Evolutionary conservation across 1,140 invertebrate genomes (phyloP), one percentile per base, ranked within the genome.

Genomic region (Laupala kohalensis): DNA sequence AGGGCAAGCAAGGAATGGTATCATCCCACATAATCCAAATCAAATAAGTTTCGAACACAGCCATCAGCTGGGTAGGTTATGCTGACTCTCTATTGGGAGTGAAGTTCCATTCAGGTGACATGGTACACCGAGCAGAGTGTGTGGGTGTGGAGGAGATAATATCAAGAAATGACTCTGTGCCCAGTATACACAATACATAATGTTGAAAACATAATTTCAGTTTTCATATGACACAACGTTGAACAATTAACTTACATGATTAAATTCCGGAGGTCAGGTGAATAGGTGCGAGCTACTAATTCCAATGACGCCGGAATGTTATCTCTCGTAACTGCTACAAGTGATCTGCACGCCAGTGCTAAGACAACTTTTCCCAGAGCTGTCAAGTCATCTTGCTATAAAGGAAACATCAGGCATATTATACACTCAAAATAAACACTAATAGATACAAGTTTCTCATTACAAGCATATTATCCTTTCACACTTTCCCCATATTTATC

Each of bases 281-380:
- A 93, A 80, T 98, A 98, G 75, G 92, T 90, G 75, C 93, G 86
- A 64, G 91, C 85, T 67, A 99, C 90, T 69, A 97, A 86, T 72
- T 97, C 94, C 77, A 98, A 85, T 25, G 94, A 95, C 0, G 90
- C 89, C 77, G 90, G 87, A 74, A 97, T 85, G 79, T 93, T 93
- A 74, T 94, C 90, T 74, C 89, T 83, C 80, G 93, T 92, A 73
- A 95, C 89, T 73, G 92, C 94, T 78, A 93, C 88, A 29, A 94
- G 85, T 53, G 92, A 93, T 77, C 95, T 92, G 80, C 95, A 97
- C 6, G 95, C 94, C 73, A 99, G 81, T 0, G 94, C 91, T 67
- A 98, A 82, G 63, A 98, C 90, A 73, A 98, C 82, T 74, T 93
- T 92, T n/a, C 96, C 97, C 67, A 98, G 84, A 15, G 92, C 88